Evolutionary conservation across 2,888 invertebrate genomes (phyloP).

Genomic region (Parascotia fuliginaria): DNA sequence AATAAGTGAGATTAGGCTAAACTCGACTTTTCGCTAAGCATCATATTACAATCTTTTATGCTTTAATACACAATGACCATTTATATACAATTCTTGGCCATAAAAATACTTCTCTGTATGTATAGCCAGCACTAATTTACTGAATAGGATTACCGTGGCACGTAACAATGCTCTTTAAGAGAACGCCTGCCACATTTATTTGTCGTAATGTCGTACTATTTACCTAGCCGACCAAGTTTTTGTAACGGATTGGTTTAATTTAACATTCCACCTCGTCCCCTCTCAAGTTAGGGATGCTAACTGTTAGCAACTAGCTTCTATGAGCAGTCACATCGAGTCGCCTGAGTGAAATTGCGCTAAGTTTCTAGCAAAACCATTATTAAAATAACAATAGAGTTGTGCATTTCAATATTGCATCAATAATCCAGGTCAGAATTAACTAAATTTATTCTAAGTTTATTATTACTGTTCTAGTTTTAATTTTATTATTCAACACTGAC

Average conservation of each 20-base stretch:
- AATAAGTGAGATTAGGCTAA: too few species aligned
- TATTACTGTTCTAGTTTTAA: too few species aligned
- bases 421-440: too few species aligned
- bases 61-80: background rate
- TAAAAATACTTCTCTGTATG: background rate
- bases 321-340: too few species aligned
- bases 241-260: conserved; percentile 61
- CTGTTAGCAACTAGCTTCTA: conserved; percentile 1
- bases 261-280: conserved; percentile 42
- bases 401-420: too few species aligned
- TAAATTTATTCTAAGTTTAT: too few species aligned
- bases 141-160: conserved; percentile 10
- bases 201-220: conserved; percentile 34
- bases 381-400: too few species aligned
- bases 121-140: conserved; percentile 20
- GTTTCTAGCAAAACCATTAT: too few species aligned
- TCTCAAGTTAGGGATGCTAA: conserved; percentile 38
- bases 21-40: too few species aligned
- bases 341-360: too few species aligned
- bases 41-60: too few species aligned
- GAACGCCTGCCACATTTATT: conserved; percentile 45
- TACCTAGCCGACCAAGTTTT: conserved; percentile 53
- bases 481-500: too few species aligned
- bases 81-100: background rate
- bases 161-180: conserved; percentile 34